A percentile compares a stretch with the other conserved stretches of the same genome.
These are phyloP conservation scores for Danio albolineatus DNA, from an alignment of 2,797 vertebrate species.

Conservation along the genomic window DNA sequence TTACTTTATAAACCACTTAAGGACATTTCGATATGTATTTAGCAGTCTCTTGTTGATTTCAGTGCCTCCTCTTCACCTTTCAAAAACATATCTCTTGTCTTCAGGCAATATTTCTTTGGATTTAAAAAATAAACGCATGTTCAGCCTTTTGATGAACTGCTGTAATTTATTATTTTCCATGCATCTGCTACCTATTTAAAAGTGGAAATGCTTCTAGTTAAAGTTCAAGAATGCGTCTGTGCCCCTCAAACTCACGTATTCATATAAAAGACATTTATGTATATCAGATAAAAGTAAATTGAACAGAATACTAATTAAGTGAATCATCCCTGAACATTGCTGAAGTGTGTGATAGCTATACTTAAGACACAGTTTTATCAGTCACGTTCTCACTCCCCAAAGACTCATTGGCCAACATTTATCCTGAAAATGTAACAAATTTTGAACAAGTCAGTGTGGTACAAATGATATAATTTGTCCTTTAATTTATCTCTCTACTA, in stretches of 20 bases:
- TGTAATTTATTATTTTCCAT: not conserved
- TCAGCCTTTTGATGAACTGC: not conserved
- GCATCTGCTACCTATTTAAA: not conserved
- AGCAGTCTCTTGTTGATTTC: not conserved
- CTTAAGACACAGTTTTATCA: not conserved
- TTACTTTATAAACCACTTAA: not conserved
- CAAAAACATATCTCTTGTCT: not conserved
- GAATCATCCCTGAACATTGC: not conserved
- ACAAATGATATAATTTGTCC: not conserved
- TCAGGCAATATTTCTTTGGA: not conserved
- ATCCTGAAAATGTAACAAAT: not conserved
- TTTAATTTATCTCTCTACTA: not conserved
- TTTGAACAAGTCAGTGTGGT: not conserved
- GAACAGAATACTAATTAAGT: not conserved
- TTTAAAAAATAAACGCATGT: not conserved
- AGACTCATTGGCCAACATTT: not conserved
- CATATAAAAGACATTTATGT: not conserved
- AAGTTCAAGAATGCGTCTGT: not conserved
- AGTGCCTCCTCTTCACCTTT: not conserved
- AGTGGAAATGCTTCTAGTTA: not conserved
- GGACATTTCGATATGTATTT: not conserved
- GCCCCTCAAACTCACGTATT: not conserved
- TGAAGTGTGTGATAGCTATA: not conserved
- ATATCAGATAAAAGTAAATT: conserved; percentile 11
- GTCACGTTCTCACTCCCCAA: not conserved